These are phyloP conservation scores for Vespertilio murinus DNA, from an alignment of 2,797 vertebrate genomes.

Conservation along the genomic window DNA sequence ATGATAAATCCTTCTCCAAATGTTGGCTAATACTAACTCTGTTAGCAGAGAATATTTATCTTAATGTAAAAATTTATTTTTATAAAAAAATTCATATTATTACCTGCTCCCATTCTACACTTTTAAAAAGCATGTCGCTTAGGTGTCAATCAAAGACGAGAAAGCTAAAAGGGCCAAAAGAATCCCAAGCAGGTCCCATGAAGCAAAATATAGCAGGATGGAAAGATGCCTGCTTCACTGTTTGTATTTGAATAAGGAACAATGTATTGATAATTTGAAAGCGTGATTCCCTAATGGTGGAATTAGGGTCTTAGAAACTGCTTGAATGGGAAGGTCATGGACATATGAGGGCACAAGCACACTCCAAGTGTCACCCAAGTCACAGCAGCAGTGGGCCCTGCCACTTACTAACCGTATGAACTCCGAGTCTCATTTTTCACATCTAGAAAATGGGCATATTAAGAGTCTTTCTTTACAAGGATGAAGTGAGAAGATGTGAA, in stretches of 20 bases:
- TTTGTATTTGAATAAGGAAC: background rate
- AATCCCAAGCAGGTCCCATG: background rate
- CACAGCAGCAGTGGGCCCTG: too few relatives aligned
- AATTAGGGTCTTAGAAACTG: background rate
- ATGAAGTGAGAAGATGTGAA: background rate
- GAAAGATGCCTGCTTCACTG: background rate
- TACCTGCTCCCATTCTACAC: background rate
- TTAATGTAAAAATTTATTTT: background rate
- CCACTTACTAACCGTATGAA: background rate
- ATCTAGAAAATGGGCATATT: background rate
- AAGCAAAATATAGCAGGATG: background rate
- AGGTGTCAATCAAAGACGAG: background rate
- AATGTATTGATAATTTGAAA: background rate
- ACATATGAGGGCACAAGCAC: background rate
- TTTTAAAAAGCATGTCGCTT: background rate
- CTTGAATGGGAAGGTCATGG: background rate
- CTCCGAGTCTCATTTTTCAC: background rate
- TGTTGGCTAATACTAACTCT: background rate
- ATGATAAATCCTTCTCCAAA: background rate
- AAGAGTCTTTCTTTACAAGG: background rate
- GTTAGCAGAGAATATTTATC: background rate
- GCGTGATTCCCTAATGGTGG: background rate
- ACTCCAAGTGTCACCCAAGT: background rate
- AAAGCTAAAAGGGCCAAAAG: background rate
- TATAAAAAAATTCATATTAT: background rate